These are phyloP conservation scores for Geococcyx californianus DNA, from an alignment of 2,113 vertebrate species.

Conservation along the genomic window DNA sequence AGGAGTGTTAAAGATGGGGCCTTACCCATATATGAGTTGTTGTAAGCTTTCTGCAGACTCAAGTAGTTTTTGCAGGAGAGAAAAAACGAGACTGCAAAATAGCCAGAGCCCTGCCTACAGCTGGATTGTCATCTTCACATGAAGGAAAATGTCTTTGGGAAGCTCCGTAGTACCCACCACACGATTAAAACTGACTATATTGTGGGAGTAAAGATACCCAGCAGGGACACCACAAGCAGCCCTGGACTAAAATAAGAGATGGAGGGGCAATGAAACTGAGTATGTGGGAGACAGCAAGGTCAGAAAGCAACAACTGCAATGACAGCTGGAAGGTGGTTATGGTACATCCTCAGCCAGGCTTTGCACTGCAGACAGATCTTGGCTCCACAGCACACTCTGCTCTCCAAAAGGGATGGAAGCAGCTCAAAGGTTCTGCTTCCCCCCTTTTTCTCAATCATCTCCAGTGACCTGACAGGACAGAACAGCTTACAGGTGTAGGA, in stretches of 20 bases:
- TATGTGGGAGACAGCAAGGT: background rate
- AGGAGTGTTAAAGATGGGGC: too few relatives aligned
- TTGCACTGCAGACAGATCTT: background rate
- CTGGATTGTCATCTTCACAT: accelerated
- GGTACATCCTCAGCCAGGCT: background rate
- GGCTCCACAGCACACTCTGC: background rate
- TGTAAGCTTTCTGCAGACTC: background rate
- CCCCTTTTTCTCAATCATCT: background rate
- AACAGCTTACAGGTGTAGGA: too few relatives aligned
- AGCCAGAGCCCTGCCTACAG: background rate
- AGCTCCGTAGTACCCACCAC: accelerated
- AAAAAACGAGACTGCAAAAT: background rate
- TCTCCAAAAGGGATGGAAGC: background rate
- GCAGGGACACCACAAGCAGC: background rate
- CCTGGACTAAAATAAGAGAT: accelerated
- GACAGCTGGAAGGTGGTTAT: background rate
- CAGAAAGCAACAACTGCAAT: accelerated
- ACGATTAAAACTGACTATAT: background rate
- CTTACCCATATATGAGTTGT: background rate
- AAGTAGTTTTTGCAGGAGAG: background rate
- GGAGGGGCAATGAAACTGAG: background rate
- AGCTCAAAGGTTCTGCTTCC: background rate
- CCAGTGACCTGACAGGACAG: background rate
- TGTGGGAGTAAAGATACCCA: background rate
- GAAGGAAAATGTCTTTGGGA: background rate